phyloP scores from a whole-genome alignment of 2,888 invertebrate genomes.

The Netelia inedita region DNA sequence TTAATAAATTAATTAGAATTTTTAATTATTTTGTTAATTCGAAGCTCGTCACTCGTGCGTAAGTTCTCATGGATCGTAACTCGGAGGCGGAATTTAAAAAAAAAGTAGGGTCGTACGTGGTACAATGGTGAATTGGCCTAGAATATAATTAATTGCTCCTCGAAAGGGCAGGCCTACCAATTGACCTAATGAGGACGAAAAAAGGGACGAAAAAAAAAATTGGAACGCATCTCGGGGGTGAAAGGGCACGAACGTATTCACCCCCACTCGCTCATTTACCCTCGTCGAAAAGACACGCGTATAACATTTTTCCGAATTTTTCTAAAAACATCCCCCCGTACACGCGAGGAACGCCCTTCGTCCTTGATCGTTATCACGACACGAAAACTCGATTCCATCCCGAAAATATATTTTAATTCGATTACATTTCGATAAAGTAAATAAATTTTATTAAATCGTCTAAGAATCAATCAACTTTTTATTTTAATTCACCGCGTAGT shows the following conservation, averaged over 20 bases:
- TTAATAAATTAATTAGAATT: too few species aligned
- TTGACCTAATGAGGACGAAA: conserved; percentile 36
- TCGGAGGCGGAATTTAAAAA: not conserved
- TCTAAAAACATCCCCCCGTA: too few species aligned
- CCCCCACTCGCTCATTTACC: not conserved
- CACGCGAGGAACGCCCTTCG: too few species aligned
- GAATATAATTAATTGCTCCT: conserved; percentile 31
- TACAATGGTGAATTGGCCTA: conserved; percentile 17
- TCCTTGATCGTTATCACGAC: not conserved
- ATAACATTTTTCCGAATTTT: too few species aligned
- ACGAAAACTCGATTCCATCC: too few species aligned
- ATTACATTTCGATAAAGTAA: not conserved
- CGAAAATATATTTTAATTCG: not conserved
- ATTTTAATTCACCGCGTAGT: not conserved
- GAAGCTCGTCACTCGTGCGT: too few species aligned
- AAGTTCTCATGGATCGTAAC: too few species aligned
- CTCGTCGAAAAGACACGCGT: too few species aligned
- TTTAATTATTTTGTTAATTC: too few species aligned
- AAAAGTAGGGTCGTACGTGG: not conserved
- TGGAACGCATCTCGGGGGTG: not conserved
- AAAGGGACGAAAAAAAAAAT: conserved; percentile 7
- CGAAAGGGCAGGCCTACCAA: conserved; percentile 24
- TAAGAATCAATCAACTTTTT: too few species aligned
- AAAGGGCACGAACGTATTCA: not conserved
- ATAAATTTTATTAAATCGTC: not conserved